Base-by-base conservation (phyloP, 2,113 vertebrate genomes). In the Pelecanoides urinatrix region DNA sequence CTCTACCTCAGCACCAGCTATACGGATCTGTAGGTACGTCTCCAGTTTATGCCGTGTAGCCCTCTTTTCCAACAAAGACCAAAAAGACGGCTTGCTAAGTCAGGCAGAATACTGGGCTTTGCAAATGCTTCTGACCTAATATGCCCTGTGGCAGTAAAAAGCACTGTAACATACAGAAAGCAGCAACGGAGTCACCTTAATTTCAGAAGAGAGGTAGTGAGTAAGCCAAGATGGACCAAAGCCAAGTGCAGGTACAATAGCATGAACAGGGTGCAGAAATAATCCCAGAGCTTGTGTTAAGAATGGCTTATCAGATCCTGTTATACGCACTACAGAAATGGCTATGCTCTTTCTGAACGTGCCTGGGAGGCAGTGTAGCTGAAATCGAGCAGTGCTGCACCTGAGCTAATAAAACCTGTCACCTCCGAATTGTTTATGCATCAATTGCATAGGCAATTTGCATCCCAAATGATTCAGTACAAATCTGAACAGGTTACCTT, bases 341-440 rank as follows among this genome's bases (percentile, higher is more conserved):
- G 36, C 40, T 4, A 1, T 9, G 45, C 19, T 62, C 22, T 14
- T 75, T 67, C 22, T 0, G 1, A 65, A 30, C 0, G 1, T 63
- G n/a, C 17, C 44, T 34, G n/a, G 19, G 32, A 75, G 32, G 12
- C 66, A 63, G 11, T 1, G 9, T 11, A 45, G 36, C 19, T 58
- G 61, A 42, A 61, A 85, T 29, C 10, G 30, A 55, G 65, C 42
- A 70, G 50, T 19, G 61, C 19, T 8, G 7, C 61, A 88, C 38
- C 26, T 20, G 10, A 92, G 22, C 25, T 88, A 90, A 79, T 76
- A 92, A 86, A 92, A 79, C 13, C n/a, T 65, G 53, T 56, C 86
- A 79, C 61, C 71, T 90, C 53, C 55, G 56, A 88, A 78, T 68
- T 38, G 52, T 38, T 96, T 84, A 66, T 92, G 58, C 53, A 75